Evolutionary conservation across 2,113 vertebrate genomes (phyloP), one percentile per base, ranked within the genome.

Genomic region (Ptilorrhoa leucosticta): DNA sequence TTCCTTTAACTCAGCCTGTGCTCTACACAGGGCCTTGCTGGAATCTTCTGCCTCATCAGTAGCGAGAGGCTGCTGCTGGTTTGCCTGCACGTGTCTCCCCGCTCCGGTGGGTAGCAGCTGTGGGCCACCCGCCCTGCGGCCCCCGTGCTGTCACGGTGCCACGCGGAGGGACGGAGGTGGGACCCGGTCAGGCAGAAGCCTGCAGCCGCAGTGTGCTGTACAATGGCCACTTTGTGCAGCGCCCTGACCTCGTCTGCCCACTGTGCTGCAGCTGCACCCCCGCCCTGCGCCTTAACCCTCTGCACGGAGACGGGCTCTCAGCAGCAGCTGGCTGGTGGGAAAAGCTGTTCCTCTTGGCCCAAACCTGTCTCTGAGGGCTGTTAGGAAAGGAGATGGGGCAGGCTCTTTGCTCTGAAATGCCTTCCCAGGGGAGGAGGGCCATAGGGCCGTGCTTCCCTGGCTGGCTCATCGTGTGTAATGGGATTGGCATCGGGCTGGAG

Each of bases 391-490:
- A 66, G 30, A 17, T 24, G 2, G 2, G 42, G 33, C 57, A 31
- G 40, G 53, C 24, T 66, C 0, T 33, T n/a, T 42, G 37, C 60
- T 71, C 39, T 69, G 22, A 17, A 42, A 27, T 1, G 2, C 40
- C 40, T 42, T 64, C 18, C 22, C 4, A 7, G 35, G 37, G 66
- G 31, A 56, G 44, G 50, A 44, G n/a, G 7, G 37, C 31, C 24
- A 2, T 4, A 13, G 16, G 13, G 24, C 19, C 0, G 0, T 31
- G 15, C 17, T 68, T 33, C 8, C 8, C 31, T 5, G 7, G 44
- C 45, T 54, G 24, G 12, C 47, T 82, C 0, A 0, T 22, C 1
- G 0, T 1, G 2, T 35, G 30, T 14, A 15, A 10, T 1, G 2
- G 24, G 24, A 44, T 20, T 71, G 47, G 33, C 0, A 0, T 33